A percentile compares a stretch with the other conserved stretches of the same genome.
Conservation (phyloP, 2,888 invertebrate species). For the Pemphredon lugubris region DNA sequence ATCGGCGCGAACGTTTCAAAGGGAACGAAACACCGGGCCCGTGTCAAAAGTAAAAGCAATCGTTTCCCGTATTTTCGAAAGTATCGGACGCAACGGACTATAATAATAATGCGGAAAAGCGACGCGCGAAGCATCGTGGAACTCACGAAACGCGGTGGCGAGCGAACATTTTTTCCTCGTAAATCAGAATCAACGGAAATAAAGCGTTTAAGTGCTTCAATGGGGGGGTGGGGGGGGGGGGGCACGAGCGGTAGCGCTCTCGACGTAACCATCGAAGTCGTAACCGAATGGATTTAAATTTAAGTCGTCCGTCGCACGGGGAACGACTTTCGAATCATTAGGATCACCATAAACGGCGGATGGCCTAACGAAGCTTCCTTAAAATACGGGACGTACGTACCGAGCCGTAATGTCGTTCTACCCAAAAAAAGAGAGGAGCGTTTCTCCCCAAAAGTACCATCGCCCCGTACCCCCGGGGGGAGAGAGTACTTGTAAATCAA, state of each 20-base stretch:
- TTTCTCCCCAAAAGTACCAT: conserved; percentile 66
- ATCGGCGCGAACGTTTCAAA: conserved; percentile 47
- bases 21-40: conserved; percentile 28
- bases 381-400: conserved; percentile 61
- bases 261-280: conserved; percentile 6
- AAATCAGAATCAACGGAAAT: conserved; percentile 6
- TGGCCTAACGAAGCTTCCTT: conserved; percentile 67
- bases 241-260: conserved; percentile 10
- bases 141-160: not conserved
- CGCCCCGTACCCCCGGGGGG: conserved; percentile 74
- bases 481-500: conserved; percentile 78
- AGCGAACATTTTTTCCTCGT: not conserved
- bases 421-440: conserved; percentile 28
- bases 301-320: conserved; percentile 57
- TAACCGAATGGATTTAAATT: conserved; percentile 56
- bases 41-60: conserved; percentile 10
- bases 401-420: conserved; percentile 42
- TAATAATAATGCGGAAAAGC: too few relatives aligned
- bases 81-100: too few relatives aligned
- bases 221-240: too few relatives aligned
- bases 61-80: conserved; percentile 11
- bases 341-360: conserved; percentile 65
- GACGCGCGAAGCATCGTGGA: not conserved
- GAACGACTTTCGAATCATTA: conserved; percentile 63
- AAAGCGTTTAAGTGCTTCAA: conserved; percentile 6